Base-by-base conservation (phyloP, 2,113 vertebrate species). In the Zosterops lateralis region DNA sequence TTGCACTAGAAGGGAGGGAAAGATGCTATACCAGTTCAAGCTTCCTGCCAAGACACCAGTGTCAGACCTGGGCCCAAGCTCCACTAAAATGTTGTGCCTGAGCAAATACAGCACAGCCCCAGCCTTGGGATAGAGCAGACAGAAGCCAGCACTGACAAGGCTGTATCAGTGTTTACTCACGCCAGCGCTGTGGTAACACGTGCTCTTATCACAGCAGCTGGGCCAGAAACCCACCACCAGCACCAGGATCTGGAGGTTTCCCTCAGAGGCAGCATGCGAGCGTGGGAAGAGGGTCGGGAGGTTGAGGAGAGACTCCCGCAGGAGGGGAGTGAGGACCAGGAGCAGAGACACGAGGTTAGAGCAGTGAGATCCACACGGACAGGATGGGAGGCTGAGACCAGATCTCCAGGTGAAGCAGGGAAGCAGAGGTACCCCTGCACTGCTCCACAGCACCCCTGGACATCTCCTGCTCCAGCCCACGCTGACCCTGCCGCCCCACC, bases 141-240 rank as follows among this genome's bases (percentile, higher is more conserved):
- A 98, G 98, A 98, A 98, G 98, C 98, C 98, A 98, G 98, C 98
- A 90, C 98, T 98, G 98, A 98, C 98, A 24, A 97, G 97, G 98
- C 98, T 98, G 98, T 98, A 98, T 92, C 98, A 91, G 97, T 97
- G 97, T 97, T 98, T 98, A 99, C 98, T 93, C 96, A n/a, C 48
- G 56, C 94, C 97, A 86, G 95, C 95, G 87, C 91, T 72, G 96
- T 54, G 96, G 95, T 86, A 95, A 96, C 87, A 40, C 86, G 77
- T 94, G 92, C 81, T 89, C 95, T 93, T 87, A 97, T 96, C 96
- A 92, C 90, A 95, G 31, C 96, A 95, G 96, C 95, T 61, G 92
- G 70, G 84, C 36, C 89, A 96, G 93, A 96, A 95, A 81, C 94
- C 96, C 97, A 93, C 97, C 97, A 96, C 96, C 96, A 94, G 93